Percentiles rank a stretch among this genome's conserved stretches.
phyloP scores from a whole-genome alignment of 2,113 vertebrate genomes.

The Rousettus leschenaultii region DNA sequence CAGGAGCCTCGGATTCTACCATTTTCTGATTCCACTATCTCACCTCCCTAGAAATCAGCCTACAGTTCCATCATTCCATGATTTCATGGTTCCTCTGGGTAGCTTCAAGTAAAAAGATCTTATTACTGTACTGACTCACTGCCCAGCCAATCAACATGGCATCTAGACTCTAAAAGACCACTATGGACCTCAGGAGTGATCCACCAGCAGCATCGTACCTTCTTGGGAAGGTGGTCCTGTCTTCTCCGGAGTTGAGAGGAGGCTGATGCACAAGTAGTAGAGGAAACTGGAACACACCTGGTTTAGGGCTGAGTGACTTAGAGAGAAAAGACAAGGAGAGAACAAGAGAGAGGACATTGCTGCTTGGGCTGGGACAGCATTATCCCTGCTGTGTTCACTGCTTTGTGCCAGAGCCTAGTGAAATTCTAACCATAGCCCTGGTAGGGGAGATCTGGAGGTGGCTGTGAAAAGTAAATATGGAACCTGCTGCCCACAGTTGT shows the following conservation, averaged over 20 bases:
- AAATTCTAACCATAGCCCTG: neutral
- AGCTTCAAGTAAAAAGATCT: neutral
- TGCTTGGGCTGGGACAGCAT: neutral
- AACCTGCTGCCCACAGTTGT: neutral
- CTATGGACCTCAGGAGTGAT: neutral
- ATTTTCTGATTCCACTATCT: neutral
- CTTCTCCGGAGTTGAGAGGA: slow-evolving; percentile 83
- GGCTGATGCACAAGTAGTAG: slow-evolving; percentile 85
- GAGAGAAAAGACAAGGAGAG: slow-evolving; percentile 68
- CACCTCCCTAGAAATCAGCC: neutral
- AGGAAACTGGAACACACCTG: slow-evolving; percentile 91
- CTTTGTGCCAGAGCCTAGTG: neutral
- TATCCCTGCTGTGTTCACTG: neutral
- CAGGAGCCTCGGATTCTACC: neutral
- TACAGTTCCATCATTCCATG: neutral
- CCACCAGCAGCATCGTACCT: slow-evolving; percentile 78
- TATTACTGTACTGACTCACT: neutral
- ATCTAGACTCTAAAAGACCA: neutral
- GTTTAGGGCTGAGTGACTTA: slow-evolving; percentile 90
- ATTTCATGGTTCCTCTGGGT: neutral
- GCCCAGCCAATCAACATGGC: neutral
- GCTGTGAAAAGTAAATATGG: neutral
- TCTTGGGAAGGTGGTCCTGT: slow-evolving; percentile 71
- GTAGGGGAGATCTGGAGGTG: neutral
- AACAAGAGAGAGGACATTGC: neutral